Conservation (phyloP, 2,797 vertebrate genomes). For the Decapterus maruadsi region DNA sequence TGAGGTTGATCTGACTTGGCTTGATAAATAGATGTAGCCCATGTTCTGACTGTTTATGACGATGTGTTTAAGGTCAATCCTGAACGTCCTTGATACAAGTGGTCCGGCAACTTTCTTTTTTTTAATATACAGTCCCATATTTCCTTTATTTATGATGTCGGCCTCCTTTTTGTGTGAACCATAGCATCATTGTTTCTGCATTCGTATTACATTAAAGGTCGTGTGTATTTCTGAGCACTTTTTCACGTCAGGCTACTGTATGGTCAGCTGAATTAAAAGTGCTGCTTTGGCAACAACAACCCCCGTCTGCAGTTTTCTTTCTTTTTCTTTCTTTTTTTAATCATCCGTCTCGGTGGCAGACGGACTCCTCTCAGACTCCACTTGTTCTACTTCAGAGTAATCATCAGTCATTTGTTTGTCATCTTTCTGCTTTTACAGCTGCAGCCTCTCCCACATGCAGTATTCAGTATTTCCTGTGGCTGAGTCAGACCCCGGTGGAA, state of each 20-base stretch:
- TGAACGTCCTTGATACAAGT: neutral
- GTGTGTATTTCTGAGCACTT: constrained; percentile 26
- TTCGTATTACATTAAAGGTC: constrained; percentile 26
- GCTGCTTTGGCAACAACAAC: constrained; percentile 30
- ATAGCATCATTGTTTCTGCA: neutral
- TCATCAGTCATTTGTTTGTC: constrained; percentile 37
- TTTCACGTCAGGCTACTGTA: neutral
- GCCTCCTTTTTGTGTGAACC: constrained; percentile 14
- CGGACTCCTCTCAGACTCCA: neutral
- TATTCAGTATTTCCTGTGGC: constrained; percentile 10
- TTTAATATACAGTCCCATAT: neutral
- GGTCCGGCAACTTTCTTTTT: constrained; percentile 28
- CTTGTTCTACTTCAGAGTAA: neutral
- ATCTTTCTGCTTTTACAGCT: constrained; percentile 32
- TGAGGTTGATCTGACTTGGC: no score
- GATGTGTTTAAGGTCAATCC: no score
- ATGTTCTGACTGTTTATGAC: no score
- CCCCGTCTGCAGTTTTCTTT: constrained; percentile 8
- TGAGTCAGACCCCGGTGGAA: neutral
- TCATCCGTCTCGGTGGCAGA: constrained; percentile 27
- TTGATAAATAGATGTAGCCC: no score
- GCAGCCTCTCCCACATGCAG: constrained; percentile 14
- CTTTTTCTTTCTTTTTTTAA: neutral
- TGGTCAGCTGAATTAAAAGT: constrained; percentile 44
- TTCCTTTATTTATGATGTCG: constrained; percentile 9